Base-by-base conservation (phyloP, 2,797 vertebrate species). In the Melanotaenia trifasciata region DNA sequence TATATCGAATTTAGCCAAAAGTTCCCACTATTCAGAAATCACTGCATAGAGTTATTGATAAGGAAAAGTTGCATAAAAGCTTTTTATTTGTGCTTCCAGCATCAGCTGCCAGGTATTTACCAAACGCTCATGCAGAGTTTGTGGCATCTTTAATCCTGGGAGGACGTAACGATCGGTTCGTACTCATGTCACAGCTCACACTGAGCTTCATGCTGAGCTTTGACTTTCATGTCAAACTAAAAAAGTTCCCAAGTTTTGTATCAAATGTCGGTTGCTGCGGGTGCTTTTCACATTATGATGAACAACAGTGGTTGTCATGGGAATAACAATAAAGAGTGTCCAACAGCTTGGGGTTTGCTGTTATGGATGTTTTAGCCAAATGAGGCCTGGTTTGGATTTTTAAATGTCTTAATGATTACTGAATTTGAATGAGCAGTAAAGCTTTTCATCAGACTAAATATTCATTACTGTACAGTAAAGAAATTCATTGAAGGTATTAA, bases 141-240 rank as follows among this genome's bases (percentile, higher is more conserved):
- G 70, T 81, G 81, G 77, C 78, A 82, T 83, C 62, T 80, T 84
- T 73, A 80, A 76, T 75, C 70, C 74, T 36, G 63, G 70, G 67
- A 79, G 50, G 58, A 80, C 74, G 76, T 81, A 68, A 76, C 80
- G 74, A 89, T 83, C 72, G 86, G 69, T 86, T 90, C 79, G 68
- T 70, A 81, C 67, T 84, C 79, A 80, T 65, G 83, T 87, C 87
- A 88, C 88, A 81, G 64, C 73, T 80, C 70, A 74, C 2, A 28
- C 76, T 74, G 84, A 79, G 81, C 53, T 35, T 85, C 85, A 72
- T 0, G 24, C 78, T 64, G 84, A 81, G 84, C 60, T 5, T 63
- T 74, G 60, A 14, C 82, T 70, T 67, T 81, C 75, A 75, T 72
- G 81, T 84, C 62, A 71, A 78, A 81, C 56, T 36, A 60, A 72